Base-by-base conservation (phyloP, 2,888 invertebrate genomes). In the Neria commutata region DNA sequence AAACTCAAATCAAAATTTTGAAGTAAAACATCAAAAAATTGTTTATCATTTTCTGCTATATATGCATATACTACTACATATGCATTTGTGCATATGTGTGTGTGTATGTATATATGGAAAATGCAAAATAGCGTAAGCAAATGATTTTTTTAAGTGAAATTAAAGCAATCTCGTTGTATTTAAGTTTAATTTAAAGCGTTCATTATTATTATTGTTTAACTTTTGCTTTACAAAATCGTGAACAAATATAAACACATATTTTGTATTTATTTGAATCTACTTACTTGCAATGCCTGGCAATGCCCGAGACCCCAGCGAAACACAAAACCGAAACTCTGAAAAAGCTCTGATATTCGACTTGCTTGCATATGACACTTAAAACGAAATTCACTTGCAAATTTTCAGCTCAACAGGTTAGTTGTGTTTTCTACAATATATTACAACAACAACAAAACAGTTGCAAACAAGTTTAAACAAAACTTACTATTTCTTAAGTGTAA, bases 321-420 rank as follows among this genome's bases (percentile, higher is more conserved):
- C 52, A 54, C 37, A 52, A 60, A 60, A 62, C 61, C 57, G 62
- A 75, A 70, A 72, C 70, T 70, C 74, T 65, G 65, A 68, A 67
- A 19, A 42, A 42, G 21, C 42, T 42, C 42, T 42, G 42, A 42
- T 42, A 6, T 42, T 6, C 37, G 52, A 52, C 21, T 54, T 55
- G 45, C 37, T 47, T 54, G 37, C 46, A 46, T 54, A 40, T 45
- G 40, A 37, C 24, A 40, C 25, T 23, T 48, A 64, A 63, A 72
- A 59, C 62, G 60, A 66, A 63, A 34, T 63, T 56, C n/a, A n/a
- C n/a, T 61, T 58, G 52, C 58, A 58, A 68, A 66, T 68, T 73
- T 73, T 76, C 79, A 79, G 75, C 76, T 74, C 73, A 73, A 75
- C 79, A 78, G 78, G 78, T 78, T 78, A 78, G 78, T 78, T 78